Base-by-base conservation (phyloP, 2,888 invertebrate genomes). In the Agelastica alni region DNA sequence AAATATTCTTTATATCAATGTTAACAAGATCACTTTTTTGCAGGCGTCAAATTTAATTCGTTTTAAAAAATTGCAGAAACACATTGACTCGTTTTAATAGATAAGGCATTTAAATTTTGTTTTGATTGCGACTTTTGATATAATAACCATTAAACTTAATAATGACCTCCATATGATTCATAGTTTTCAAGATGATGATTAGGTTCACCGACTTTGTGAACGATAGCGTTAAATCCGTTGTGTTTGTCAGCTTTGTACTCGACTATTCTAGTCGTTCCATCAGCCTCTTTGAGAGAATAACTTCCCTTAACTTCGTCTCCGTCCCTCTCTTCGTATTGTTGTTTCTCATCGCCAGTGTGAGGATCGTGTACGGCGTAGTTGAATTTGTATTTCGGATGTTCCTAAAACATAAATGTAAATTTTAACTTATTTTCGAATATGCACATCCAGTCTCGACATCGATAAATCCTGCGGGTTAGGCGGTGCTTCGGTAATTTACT, bases 221-320 rank as follows among this genome's bases (percentile, higher is more conserved):
- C 69, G 0, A 68, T 64, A 4, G 70, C 70, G 48, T 66, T 62
- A 53, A 70, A 70, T 10, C 70, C 70, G 49, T 65, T 70, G 47
- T 68, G 64, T 55, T 69, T 70, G 52, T 70, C 70, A 10, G 70
- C 70, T 49, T 65, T 64, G 59, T 70, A 70, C 44, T 69, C 63
- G 2, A 70, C 70, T 9, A 70, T 58, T 17, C 70, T 53, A n/a
- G 68, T 70, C 2, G 70, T 65, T 32, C 26, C 84, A 75, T 62
- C 83, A 78, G 68, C 83, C 81, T 69, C 69, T 3, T 81, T 70
- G 5, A 84, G 72, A 1, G 81, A 80, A 76, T 84, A 84, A 34
- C 79, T 77, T 5, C 84, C 84, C 74, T 84, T 84, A 28, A 84
- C 84, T 66, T 80, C 79, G 70, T 84, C 84, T 1, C 84, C 84